Conservation (phyloP, 2,888 invertebrate species). For the Altica lythri region DNA sequence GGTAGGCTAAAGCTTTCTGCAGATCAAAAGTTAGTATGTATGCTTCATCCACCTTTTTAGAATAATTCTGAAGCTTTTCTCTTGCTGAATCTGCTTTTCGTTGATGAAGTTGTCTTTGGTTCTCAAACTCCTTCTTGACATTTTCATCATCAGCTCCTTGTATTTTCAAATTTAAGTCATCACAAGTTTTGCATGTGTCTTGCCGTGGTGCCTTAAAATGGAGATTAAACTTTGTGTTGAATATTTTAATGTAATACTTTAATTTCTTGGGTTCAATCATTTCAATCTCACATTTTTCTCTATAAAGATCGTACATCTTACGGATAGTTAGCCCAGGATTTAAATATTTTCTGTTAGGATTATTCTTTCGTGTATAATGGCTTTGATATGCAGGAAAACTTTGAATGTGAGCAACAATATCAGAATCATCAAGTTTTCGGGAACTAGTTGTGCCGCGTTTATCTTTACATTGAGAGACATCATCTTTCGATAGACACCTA, state of each 20-base stretch:
- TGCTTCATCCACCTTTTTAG: constrained; percentile 3
- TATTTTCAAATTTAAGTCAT: constrained; percentile 4
- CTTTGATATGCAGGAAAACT: constrained; percentile 42
- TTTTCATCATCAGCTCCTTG: background rate
- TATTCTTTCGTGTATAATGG: constrained; percentile 39
- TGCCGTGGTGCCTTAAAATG: constrained; percentile 1
- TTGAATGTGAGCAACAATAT: constrained; percentile 36
- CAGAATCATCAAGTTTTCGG: constrained; percentile 38
- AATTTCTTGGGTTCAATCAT: constrained; percentile 10
- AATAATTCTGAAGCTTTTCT: no score
- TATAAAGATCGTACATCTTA: constrained; percentile 17
- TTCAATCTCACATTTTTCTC: constrained; percentile 5
- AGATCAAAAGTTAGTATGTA: no score
- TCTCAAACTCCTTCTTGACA: background rate
- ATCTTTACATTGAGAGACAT: constrained; percentile 13
- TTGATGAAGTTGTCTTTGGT: constrained; percentile 2
- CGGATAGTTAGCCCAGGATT: constrained; percentile 26
- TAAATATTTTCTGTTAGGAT: constrained; percentile 40
- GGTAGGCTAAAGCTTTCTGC: no score
- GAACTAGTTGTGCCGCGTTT: constrained; percentile 15
- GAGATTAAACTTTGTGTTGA: constrained; percentile 10
- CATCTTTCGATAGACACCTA: constrained; percentile 17
- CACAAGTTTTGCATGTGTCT: constrained; percentile 8
- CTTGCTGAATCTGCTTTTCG: constrained; percentile 5
- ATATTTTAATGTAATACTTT: constrained; percentile 9